Evolutionary conservation across 2,113 vertebrate genomes (phyloP).

Genomic region (Oxygymnocypris stewartii): DNA sequence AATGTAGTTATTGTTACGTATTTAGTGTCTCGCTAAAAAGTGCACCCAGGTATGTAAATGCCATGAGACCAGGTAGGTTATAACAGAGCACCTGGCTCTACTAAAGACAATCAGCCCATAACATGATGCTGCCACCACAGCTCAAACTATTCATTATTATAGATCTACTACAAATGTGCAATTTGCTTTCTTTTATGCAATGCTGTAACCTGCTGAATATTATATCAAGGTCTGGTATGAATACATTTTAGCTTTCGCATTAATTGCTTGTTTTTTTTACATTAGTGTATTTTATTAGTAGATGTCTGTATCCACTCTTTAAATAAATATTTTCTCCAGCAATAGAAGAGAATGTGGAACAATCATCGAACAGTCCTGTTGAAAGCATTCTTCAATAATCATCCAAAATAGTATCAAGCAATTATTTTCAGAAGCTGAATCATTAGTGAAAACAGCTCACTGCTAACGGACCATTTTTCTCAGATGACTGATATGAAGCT

Average conservation of each 20-base stretch:
- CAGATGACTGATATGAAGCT: slow-evolving; percentile 1
- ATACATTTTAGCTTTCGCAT: background rate
- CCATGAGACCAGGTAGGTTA: too few species aligned
- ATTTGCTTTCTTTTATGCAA: background rate
- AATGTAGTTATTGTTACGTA: too few species aligned
- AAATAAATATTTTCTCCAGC: background rate
- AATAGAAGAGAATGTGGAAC: background rate
- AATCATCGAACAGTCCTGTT: background rate
- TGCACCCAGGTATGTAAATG: too few species aligned
- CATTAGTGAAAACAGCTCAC: background rate
- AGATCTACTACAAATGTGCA: too few species aligned
- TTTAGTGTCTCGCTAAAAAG: too few species aligned
- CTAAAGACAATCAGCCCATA: too few species aligned
- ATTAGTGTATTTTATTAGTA: background rate
- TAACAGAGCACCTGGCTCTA: too few species aligned
- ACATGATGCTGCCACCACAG: too few species aligned
- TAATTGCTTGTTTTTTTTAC: background rate
- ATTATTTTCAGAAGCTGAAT: slow-evolving; percentile 6
- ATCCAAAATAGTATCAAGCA: background rate
- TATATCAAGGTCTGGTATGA: background rate
- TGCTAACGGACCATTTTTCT: background rate
- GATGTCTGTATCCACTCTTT: background rate
- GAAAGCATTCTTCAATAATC: background rate
- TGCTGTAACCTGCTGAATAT: background rate
- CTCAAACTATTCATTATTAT: too few species aligned